Evolutionary conservation across 2,888 invertebrate species (phyloP), one percentile per base, ranked within the genome.

Genomic region (Plebejus anna): DNA sequence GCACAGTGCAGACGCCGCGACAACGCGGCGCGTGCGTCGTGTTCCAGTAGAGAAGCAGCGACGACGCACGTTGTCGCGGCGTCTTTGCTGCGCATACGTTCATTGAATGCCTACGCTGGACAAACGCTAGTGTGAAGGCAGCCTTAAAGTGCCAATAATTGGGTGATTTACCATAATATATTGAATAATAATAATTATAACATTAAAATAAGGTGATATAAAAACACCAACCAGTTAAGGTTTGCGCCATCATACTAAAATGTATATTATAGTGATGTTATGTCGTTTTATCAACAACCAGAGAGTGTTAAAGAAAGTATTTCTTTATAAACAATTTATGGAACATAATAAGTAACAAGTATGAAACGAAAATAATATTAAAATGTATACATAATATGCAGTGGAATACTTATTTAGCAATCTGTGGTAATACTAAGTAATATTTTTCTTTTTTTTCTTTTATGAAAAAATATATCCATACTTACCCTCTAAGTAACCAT

Each of bases 401-500:
- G 32, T 66, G 36, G 32, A 66, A 32, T 32, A 66, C 32, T 16
- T 66, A 66, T 32, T 66, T 36, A 36, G 32, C 13, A 36, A 28
- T 73, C 51, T 73, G 51, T 51, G 28, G 73, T 73, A 73, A 36
- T 73, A 73, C 73, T 73, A 73, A 72, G 51, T 51, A 36, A 47
- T 72, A 28, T 47, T 72, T 42, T 72, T 73, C 11, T 72, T 71
- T 72, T 70, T 36, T 36, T 70, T 71, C 36, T 70, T 70, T 70
- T 70, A 55, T 55, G 38, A 70, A 71, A 76, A 72, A 59, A 76
- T 71, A 28, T 59, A 42, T 76, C 28, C 72, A 76, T 76, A 59
- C 72, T 55, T 70, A 76, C 61, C 71, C 59, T 72, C 76, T 76
- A 76, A 70, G 59, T 72, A 76, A 76, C 70, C 71, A 76, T 76